phyloP scores from a whole-genome alignment of 37 sponge, comb jelly and placozoan species.

The Beroe forskalii region DNA sequence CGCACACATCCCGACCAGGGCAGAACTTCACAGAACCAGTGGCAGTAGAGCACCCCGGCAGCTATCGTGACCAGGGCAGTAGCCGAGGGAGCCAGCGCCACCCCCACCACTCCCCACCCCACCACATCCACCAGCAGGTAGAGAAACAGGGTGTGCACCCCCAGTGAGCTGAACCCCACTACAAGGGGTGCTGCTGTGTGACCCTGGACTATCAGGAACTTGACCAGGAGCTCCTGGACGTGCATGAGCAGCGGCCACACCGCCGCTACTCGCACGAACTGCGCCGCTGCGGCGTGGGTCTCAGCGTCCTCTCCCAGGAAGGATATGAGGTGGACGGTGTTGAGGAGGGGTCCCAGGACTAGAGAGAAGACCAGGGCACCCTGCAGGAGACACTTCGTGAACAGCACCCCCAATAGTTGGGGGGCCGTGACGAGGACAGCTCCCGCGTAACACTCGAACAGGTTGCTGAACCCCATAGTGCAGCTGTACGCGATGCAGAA shows the following conservation, averaged over 20 bases:
- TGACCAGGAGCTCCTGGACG: neutral
- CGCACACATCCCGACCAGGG: neutral
- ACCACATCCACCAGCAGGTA: neutral
- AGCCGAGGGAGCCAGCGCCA: neutral
- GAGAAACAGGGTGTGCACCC: neutral
- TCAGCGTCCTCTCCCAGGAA: neutral
- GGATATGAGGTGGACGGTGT: neutral
- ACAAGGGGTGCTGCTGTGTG: neutral
- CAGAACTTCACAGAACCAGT: neutral
- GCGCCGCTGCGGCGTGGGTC: neutral
- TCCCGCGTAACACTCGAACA: neutral
- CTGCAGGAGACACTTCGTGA: slow-evolving; percentile 41
- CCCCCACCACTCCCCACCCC: neutral
- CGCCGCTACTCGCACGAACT: neutral
- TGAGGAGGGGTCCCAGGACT: slow-evolving; percentile 1
- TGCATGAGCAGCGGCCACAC: neutral
- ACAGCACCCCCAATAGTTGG: neutral
- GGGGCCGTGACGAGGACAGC: neutral
- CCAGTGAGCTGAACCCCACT: neutral
- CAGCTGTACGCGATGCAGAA: neutral
- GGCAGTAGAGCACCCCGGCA: neutral
- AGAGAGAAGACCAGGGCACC: neutral
- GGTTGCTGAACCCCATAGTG: neutral
- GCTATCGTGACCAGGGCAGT: neutral
- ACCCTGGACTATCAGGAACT: neutral